A percentile compares a stretch with the other conserved stretches of the same genome.
Conservation (phyloP, 1,140 invertebrate genomes). For the Drosophila azteca region DNA sequence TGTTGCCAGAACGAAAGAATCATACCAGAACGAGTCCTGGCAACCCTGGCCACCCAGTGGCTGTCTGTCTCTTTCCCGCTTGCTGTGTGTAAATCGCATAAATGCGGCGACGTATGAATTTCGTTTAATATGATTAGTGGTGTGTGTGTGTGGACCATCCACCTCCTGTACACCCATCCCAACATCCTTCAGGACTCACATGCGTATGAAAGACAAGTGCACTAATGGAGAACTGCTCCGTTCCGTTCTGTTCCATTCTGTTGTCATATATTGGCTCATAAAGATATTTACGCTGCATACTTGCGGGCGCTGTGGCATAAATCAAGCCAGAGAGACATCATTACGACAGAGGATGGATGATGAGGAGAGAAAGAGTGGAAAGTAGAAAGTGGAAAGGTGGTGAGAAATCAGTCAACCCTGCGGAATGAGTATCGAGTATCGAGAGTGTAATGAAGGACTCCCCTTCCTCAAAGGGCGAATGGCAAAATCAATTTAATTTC, state of each 20-base stretch:
- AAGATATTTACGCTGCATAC: slow-evolving; percentile 77
- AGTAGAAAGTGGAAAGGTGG: slow-evolving; percentile 50
- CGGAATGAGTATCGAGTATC: slow-evolving; percentile 26
- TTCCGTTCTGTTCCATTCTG: too few species aligned
- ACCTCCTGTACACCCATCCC: too few species aligned
- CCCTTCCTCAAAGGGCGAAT: slow-evolving; percentile 8
- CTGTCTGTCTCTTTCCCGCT: slow-evolving; percentile 26
- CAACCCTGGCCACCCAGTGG: slow-evolving; percentile 13
- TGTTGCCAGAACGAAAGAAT: slow-evolving; percentile 59
- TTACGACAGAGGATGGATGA: slow-evolving; percentile 30
- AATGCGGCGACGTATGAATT: slow-evolving; percentile 82
- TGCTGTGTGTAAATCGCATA: slow-evolving; percentile 63
- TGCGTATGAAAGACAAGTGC: slow-evolving; percentile 60
- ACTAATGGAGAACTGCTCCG: slow-evolving; percentile 14
- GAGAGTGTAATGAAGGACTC: background rate
- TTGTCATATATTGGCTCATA: slow-evolving; percentile 64
- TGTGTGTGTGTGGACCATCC: slow-evolving; percentile 15
- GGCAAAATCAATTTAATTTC: slow-evolving; percentile 76
- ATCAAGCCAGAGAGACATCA: slow-evolving; percentile 57
- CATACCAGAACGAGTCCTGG: slow-evolving; percentile 14
- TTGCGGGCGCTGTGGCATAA: slow-evolving; percentile 72
- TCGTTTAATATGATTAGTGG: slow-evolving; percentile 81
- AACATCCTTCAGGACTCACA: slow-evolving; percentile 13
- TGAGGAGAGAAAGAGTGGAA: background rate
- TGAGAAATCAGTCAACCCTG: slow-evolving; percentile 39